phyloP scores from a whole-genome alignment of 2,888 invertebrate species.

The Stenodera caucasica region DNA sequence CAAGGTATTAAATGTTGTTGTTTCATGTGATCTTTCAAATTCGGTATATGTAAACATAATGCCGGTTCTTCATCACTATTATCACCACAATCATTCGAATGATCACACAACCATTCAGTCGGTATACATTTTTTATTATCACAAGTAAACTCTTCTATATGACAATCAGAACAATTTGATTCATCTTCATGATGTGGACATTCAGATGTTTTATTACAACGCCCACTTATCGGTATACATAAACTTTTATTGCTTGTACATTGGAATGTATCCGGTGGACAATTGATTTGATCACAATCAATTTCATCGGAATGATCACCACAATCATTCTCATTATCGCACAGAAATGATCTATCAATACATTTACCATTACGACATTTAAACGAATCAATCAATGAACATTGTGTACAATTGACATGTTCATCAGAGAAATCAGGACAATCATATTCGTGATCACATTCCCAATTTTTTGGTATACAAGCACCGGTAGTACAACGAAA shows the following conservation, averaged over 20 bases:
- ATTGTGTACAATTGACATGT: slow-evolving; percentile 58
- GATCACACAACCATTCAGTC: slow-evolving; percentile 62
- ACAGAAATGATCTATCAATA: slow-evolving; percentile 54
- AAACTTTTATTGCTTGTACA: slow-evolving; percentile 58
- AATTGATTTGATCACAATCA: slow-evolving; percentile 52
- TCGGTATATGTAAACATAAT: slow-evolving; percentile 25
- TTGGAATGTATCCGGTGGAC: slow-evolving; percentile 56
- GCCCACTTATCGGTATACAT: slow-evolving; percentile 59
- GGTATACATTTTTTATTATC: slow-evolving; percentile 64
- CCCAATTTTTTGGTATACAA: slow-evolving; percentile 69
- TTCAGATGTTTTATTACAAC: slow-evolving; percentile 64
- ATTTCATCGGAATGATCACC: slow-evolving; percentile 62
- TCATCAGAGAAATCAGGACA: slow-evolving; percentile 78
- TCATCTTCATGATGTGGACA: slow-evolving; percentile 78
- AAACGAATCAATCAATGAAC: not conserved
- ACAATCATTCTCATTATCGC: slow-evolving; percentile 64
- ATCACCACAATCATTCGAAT: slow-evolving; percentile 69
- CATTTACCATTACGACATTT: slow-evolving; percentile 22
- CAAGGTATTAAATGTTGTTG: slow-evolving; percentile 41
- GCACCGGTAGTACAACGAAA: slow-evolving; percentile 66
- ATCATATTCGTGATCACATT: slow-evolving; percentile 75
- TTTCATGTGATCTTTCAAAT: not conserved
- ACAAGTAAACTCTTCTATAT: slow-evolving; percentile 60
- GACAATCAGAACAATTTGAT: slow-evolving; percentile 54
- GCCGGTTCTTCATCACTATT: slow-evolving; percentile 66